phyloP scores from a whole-genome alignment of 2,888 invertebrate genomes.

The Amblyteles armatorius region DNA sequence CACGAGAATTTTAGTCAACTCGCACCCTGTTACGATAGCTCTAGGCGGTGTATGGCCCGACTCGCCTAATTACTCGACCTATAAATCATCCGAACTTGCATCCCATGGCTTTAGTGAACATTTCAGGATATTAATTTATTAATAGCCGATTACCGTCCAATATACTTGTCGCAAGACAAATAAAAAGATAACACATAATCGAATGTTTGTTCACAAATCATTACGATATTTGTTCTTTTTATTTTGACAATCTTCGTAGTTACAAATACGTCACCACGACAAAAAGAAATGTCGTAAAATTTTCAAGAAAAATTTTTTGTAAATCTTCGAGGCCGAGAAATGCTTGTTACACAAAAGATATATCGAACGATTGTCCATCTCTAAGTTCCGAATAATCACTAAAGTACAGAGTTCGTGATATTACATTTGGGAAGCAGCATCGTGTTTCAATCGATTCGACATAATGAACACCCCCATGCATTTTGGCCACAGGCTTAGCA shows the following conservation, averaged over 20 bases:
- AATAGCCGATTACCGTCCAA: slow-evolving; percentile 18
- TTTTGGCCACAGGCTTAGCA: slow-evolving; percentile 55
- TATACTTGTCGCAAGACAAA: neutral
- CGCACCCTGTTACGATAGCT: slow-evolving; percentile 60
- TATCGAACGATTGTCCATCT: neutral
- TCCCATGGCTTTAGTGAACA: slow-evolving; percentile 29
- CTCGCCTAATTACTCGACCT: slow-evolving; percentile 62
- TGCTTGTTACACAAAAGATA: neutral
- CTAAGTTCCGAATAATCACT: neutral
- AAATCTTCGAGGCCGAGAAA: neutral
- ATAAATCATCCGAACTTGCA: slow-evolving; percentile 64
- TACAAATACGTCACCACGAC: neutral
- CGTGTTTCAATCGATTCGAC: slow-evolving; percentile 35
- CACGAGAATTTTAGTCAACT: slow-evolving; percentile 61
- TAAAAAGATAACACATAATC: neutral
- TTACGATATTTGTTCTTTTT: neutral
- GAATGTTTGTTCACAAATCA: neutral
- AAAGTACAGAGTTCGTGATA: neutral
- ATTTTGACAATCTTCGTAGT: neutral
- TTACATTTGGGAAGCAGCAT: slow-evolving; percentile 19
- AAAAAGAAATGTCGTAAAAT: neutral
- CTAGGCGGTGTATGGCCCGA: slow-evolving; percentile 24
- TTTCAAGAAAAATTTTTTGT: neutral
- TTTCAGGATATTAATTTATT: slow-evolving; percentile 54
- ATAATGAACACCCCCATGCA: slow-evolving; percentile 55